Evolutionary conservation across 1,140 invertebrate species (phyloP), one percentile per base, ranked within the genome.

Genomic region (Acromyrmex heyeri): DNA sequence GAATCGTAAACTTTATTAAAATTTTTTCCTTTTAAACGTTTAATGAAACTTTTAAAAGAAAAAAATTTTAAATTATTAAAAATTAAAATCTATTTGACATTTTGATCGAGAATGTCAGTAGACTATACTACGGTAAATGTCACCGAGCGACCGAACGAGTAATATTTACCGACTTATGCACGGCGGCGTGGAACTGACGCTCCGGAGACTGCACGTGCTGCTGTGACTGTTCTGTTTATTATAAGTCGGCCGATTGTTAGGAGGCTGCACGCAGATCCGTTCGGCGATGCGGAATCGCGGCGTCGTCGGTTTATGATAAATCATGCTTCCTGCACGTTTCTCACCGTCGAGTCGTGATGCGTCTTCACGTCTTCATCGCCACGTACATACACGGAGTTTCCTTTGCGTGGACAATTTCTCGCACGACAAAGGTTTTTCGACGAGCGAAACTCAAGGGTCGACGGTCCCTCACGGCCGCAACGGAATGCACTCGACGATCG

Each of bases 241-340:
- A 75, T 93, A 93, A 91, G 92, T 89, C 72, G 94, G 93, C 50
- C 93, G 93, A 93, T 92, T 95, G 88, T 93, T 94, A 3, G 94
- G 93, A 14, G 94, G 92, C n/a, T 83, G 55, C 70, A 94, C 92
- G 91, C 94, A 94, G 76, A 95, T 91, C 69, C 95, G 89, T 69
- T 95, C 95, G 0, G 95, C 94, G 73, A 95, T 95, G 16, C 95
- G 93, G 82, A 95, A 95, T 27, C 95, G 93, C 70, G 95, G 95
- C 34, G 93, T 93, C 62, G 95, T 95, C 8, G 95, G 95, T 61
- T 95, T 95, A 64, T 95, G 95, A 79, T 95, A 95, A 91, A 95
- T 95, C 94, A 95, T 95, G 57, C 34, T 87, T 82, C 57, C 38
- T 64, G 83, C 81, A 83, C 38, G 30, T 18, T 70, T 8, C 55